Conservation (phyloP, 2,113 vertebrate genomes). For the Phalacrocorax aristotelis region DNA sequence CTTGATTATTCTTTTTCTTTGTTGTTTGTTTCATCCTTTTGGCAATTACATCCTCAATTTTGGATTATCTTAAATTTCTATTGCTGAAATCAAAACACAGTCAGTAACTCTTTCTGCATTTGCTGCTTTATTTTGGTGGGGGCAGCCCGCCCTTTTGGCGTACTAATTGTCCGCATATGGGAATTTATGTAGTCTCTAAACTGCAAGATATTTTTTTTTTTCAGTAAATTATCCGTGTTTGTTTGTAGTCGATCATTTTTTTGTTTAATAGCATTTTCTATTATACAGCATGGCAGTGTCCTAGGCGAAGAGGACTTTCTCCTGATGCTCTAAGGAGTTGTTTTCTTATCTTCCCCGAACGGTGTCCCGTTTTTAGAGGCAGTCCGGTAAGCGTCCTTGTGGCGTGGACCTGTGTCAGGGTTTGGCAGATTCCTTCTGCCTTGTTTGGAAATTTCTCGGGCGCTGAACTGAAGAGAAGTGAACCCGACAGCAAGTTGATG, state of each 20-base stretch:
- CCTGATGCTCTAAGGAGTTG: constrained; percentile 1
- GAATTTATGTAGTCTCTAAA: constrained; percentile 10
- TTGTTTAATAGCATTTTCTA: constrained; percentile 3
- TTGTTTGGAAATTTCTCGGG: constrained; percentile 4
- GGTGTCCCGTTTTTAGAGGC: not conserved
- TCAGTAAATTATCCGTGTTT: not conserved
- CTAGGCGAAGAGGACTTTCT: constrained; percentile 32
- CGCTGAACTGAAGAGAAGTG: not conserved
- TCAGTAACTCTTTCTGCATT: not conserved
- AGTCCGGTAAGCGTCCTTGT: not conserved
- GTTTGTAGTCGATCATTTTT: constrained; percentile 19
- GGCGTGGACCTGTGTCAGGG: not conserved
- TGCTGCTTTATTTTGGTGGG: not conserved
- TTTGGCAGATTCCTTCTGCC: not conserved
- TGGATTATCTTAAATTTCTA: constrained; percentile 9
- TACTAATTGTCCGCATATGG: not conserved
- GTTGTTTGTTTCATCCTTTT: constrained; percentile 37
- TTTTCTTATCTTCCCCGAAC: constrained; percentile 9
- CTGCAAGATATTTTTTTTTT: constrained; percentile 22
- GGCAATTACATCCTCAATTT: constrained; percentile 6
- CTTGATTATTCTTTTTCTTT: constrained; percentile 30
- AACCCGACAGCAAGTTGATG: not conserved
- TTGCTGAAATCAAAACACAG: constrained; percentile 5
- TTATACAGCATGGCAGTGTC: not conserved
- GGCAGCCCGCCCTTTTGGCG: not conserved